Conservation (phyloP, 2,113 vertebrate species). For the Gallinago media region DNA sequence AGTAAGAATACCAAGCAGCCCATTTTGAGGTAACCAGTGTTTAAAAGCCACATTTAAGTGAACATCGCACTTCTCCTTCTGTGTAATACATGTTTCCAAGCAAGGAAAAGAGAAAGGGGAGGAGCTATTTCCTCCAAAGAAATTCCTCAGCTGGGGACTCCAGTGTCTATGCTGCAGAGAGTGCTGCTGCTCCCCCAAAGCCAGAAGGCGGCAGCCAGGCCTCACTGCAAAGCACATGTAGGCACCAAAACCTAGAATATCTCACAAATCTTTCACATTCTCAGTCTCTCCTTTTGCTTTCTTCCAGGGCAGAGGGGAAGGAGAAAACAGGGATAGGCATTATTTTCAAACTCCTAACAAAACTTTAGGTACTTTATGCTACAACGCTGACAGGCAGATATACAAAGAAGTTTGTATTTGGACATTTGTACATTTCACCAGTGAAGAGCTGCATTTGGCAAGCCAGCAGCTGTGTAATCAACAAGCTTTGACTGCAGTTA, state of each 20-base stretch:
- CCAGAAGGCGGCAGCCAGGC: neutral
- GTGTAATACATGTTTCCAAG: neutral
- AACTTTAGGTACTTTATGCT: neutral
- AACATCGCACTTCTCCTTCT: neutral
- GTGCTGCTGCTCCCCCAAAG: neutral
- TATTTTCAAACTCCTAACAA: neutral
- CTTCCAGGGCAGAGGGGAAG: neutral
- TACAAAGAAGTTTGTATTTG: neutral
- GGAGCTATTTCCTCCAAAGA: neutral
- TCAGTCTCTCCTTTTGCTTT: neutral
- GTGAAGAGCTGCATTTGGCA: neutral
- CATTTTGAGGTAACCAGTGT: neutral
- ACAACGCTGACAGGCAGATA: neutral
- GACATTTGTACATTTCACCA: neutral
- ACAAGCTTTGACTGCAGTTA: neutral
- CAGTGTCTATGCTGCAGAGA: neutral
- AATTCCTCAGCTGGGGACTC: neutral
- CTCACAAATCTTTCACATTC: neutral
- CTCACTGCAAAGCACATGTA: neutral
- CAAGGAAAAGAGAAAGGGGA: neutral
- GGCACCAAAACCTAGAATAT: neutral
- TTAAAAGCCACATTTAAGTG: constrained; percentile 44
- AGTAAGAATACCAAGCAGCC: neutral
- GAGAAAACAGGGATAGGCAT: neutral
- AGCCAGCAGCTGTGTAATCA: neutral